Percentiles rank a stretch among this genome's conserved stretches.
Conservation (phyloP, 2,113 vertebrate genomes). For the Dinomys branickii region DNA sequence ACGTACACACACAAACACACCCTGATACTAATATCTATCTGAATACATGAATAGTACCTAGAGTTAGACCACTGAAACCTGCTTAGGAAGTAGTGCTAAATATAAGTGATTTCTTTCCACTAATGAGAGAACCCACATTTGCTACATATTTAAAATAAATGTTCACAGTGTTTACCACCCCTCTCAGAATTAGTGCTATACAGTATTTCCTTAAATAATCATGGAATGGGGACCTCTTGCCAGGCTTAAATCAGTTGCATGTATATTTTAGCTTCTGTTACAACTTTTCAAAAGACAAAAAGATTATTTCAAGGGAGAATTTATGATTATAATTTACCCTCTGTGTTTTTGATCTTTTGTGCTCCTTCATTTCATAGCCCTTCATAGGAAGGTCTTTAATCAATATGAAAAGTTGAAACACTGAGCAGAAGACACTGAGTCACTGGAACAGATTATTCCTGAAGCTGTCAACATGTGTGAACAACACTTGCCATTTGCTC, state of each 20-base stretch:
- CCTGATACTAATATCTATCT: background rate
- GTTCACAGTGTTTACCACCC: background rate
- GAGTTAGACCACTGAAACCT: constrained; percentile 1
- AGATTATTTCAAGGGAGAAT: constrained; percentile 9
- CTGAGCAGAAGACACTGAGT: background rate
- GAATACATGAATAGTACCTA: background rate
- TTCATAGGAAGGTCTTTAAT: constrained; percentile 42
- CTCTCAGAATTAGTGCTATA: constrained; percentile 8
- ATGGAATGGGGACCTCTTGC: background rate
- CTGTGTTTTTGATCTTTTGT: constrained; percentile 11
- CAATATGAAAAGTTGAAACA: background rate
- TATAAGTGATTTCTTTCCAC: background rate
- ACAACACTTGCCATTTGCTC: background rate
- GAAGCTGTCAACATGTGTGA: background rate
- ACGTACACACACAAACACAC: background rate
- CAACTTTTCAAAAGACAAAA: background rate
- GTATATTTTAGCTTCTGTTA: background rate
- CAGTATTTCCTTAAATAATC: background rate
- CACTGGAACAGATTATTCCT: background rate
- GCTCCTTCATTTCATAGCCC: background rate
- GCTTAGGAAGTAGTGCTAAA: constrained; percentile 53
- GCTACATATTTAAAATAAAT: background rate
- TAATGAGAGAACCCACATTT: background rate
- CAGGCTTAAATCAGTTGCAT: background rate
- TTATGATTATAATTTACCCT: background rate